Base-by-base conservation (phyloP, 2,113 vertebrate species). In the Microcebus tavaratra region DNA sequence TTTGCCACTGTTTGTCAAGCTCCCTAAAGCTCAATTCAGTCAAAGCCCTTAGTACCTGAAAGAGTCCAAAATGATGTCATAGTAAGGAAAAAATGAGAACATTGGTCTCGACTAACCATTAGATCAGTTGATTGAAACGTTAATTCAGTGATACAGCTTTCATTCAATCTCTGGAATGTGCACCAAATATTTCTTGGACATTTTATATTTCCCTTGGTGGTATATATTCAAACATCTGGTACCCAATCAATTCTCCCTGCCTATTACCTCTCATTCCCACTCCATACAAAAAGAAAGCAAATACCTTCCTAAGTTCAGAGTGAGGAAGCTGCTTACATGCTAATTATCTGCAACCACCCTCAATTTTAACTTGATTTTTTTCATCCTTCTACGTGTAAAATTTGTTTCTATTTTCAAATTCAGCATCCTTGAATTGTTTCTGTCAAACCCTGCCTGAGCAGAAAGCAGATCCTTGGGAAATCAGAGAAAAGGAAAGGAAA, bases 121-220 rank as follows among this genome's bases (percentile, higher is more conserved):
- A 84, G 27, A 65, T 90, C 97, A 42, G 94, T 75, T 98, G 96
- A 98, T 95, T 98, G 97, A 98, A 97, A 98, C 98, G 93, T 93
- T 98, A 98, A 98, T 98, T 98, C 98, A 96, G 93, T 95, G 97
- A 97, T 97, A 98, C 91, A 98, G 95, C 76, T 88, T 98, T 98
- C 97, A 90, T 92, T 97, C 96, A 85, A 2, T 96, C 90, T 98
- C 88, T 67, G 96, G 70, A 97, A 95, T 96, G 73, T 97, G 96
- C 70, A 67, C 72, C 6, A 39, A 70, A 93, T 95, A 84, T 39
- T 94, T 97, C 90, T 95, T 48, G 90, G 96, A 65, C 45, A 65
- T 90, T 96, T 97, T 78, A 0, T 76, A 87, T 89, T 96, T 81
- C 95, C 70, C 34, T 90, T 91, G 97, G 94, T 84, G 59, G 84